Conservation (phyloP, 2,888 invertebrate genomes). For the Chloroclystis v-ata region DNA sequence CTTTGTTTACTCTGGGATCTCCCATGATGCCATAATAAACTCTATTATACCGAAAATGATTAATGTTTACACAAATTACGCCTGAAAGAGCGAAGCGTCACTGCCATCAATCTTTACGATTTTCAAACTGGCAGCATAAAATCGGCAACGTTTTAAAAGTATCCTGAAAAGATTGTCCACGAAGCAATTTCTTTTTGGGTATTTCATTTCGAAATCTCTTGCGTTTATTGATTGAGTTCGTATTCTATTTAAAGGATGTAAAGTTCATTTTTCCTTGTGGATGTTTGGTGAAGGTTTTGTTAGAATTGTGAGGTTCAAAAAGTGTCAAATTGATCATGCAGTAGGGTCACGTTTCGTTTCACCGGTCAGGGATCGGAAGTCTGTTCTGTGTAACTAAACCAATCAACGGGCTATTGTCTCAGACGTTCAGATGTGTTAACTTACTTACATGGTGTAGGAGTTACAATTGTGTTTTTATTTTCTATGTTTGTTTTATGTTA, state of each 20-base stretch:
- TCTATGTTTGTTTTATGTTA: no score
- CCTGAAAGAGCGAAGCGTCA: conserved; percentile 29
- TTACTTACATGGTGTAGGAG: conserved; percentile 37
- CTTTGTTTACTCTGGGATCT: conserved; percentile 31
- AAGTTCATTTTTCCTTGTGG: conserved; percentile 14
- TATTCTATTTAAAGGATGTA: conserved; percentile 6
- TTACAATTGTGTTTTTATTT: no score
- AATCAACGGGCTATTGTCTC: conserved; percentile 68
- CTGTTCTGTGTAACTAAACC: conserved; percentile 68
- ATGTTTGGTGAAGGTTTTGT: conserved; percentile 15
- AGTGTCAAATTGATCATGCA: conserved; percentile 55
- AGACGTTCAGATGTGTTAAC: conserved; percentile 47
- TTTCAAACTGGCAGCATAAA: conserved; percentile 18
- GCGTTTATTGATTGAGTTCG: background rate
- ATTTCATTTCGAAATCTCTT: conserved; percentile 20
- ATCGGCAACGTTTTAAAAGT: conserved; percentile 23
- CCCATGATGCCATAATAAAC: conserved; percentile 36
- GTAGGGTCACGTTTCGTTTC: conserved; percentile 55
- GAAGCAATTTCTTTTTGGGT: conserved; percentile 30
- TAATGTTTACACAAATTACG: conserved; percentile 40
- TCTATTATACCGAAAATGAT: conserved; percentile 52
- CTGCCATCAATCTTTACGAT: conserved; percentile 19
- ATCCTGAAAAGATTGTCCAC: conserved; percentile 27
- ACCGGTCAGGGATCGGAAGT: conserved; percentile 53
- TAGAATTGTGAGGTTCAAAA: conserved; percentile 40